Conservation (phyloP, 2,797 vertebrate species). For the Sebastes baramenuke region DNA sequence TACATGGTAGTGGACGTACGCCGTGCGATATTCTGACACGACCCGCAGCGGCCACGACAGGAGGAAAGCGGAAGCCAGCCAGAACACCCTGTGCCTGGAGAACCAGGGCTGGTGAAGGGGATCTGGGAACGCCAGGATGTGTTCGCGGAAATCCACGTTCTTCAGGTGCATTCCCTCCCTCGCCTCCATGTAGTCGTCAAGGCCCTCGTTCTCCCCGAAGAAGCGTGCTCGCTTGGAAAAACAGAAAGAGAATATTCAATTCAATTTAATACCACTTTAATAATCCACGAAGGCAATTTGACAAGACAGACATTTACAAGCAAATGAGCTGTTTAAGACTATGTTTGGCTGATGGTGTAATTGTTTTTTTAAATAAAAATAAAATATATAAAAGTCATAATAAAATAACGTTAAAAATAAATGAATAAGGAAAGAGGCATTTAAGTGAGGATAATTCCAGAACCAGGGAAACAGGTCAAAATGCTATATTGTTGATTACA, state of each 20-base stretch:
- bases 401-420: too few species aligned
- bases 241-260: not conserved
- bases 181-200: constrained; percentile 95
- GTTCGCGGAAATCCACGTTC: constrained; percentile 92
- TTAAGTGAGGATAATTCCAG: too few species aligned
- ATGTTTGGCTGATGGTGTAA: not conserved
- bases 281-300: not conserved
- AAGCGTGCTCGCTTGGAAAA: constrained; percentile 86
- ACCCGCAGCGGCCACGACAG: constrained; percentile 91
- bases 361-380: not conserved
- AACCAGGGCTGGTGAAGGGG: constrained; percentile 89
- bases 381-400: too few species aligned
- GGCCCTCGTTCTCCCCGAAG: constrained; percentile 91
- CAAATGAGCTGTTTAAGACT: not conserved
- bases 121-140: constrained; percentile 90
- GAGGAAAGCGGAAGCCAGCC: constrained; percentile 87
- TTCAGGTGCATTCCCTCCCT: constrained; percentile 93
- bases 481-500: too few species aligned
- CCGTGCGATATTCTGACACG: constrained; percentile 87
- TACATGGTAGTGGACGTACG: constrained; percentile 92
- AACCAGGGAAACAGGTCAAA: too few species aligned
- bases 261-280: too few species aligned
- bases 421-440: too few species aligned
- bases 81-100: constrained; percentile 87
- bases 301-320: too few species aligned